These are phyloP conservation scores for Dromaius novaehollandiae DNA, from an alignment of 2,113 vertebrate genomes.

Conservation along the genomic window DNA sequence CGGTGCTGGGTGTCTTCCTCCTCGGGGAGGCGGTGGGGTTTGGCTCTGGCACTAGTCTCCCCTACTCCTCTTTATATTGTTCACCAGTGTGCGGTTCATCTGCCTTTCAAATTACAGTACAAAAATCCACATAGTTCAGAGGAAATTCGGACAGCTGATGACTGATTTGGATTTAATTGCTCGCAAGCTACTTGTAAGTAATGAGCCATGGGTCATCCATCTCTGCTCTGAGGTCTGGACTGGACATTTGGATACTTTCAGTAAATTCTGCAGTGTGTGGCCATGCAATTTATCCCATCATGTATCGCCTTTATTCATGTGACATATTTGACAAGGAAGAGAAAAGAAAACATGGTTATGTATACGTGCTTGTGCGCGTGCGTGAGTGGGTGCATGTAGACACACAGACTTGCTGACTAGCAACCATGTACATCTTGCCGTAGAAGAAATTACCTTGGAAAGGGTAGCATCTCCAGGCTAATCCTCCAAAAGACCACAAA, in stretches of 20 bases:
- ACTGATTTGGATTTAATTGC: background rate
- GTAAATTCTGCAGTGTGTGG: background rate
- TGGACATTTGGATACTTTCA: background rate
- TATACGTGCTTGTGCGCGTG: accelerated
- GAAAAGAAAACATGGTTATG: background rate
- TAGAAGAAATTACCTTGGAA: background rate
- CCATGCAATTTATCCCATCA: background rate
- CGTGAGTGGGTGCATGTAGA: accelerated
- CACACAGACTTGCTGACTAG: background rate
- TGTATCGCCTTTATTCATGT: background rate
- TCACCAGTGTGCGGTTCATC: background rate
- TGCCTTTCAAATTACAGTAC: background rate
- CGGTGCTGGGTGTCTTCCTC: background rate
- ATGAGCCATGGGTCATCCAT: background rate
- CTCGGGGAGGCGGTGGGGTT: background rate
- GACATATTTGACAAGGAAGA: background rate
- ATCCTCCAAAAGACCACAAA: background rate
- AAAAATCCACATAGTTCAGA: background rate
- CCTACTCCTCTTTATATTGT: background rate
- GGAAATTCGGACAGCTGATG: background rate
- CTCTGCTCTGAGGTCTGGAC: background rate
- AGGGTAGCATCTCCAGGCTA: background rate
- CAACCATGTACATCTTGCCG: background rate
- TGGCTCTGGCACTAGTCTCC: background rate
- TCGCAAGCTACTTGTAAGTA: background rate